These are phyloP conservation scores for Pseudorhiza aurosa DNA, from an alignment of 30 jellyfish, hydroid and myxozoan species.

Conservation along the genomic window DNA sequence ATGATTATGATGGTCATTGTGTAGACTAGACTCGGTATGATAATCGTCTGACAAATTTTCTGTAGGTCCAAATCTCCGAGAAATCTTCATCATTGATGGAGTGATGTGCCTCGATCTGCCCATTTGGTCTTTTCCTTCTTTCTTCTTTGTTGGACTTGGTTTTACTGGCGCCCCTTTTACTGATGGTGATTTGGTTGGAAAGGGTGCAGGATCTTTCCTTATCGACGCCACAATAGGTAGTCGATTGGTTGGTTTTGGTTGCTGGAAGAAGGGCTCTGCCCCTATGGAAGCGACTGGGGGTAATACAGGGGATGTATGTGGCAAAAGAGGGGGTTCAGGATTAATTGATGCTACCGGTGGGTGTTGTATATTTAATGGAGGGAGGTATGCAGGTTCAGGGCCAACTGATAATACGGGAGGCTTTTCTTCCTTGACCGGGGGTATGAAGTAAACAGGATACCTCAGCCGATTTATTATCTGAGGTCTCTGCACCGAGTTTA, in stretches of 20 bases:
- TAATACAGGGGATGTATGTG: not conserved
- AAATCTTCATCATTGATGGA: slow-evolving; percentile 20
- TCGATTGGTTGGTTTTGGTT: slow-evolving; percentile 20
- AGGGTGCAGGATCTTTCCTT: slow-evolving; percentile 48
- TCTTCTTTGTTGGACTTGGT: slow-evolving; percentile 22
- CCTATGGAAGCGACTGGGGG: slow-evolving; percentile 72
- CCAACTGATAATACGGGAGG: slow-evolving; percentile 75
- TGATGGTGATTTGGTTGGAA: slow-evolving; percentile 37
- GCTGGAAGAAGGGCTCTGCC: slow-evolving; percentile 53
- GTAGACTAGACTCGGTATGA: slow-evolving; percentile 36
- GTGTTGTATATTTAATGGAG: slow-evolving; percentile 1
- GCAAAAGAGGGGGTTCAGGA: slow-evolving; percentile 56
- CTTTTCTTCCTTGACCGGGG: slow-evolving; percentile 28
- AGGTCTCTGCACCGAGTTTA: slow-evolving; percentile 20
- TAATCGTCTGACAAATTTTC: not conserved
- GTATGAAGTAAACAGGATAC: slow-evolving; percentile 61
- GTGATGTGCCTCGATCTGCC: slow-evolving; percentile 71
- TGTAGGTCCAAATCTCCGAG: slow-evolving; percentile 15
- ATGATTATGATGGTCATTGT: slow-evolving; percentile 17
- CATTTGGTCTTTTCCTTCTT: slow-evolving; percentile 8
- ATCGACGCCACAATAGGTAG: slow-evolving; percentile 44
- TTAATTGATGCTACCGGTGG: slow-evolving; percentile 72
- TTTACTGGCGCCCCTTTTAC: slow-evolving; percentile 26
- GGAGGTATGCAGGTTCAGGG: slow-evolving; percentile 73
- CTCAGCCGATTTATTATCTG: slow-evolving; percentile 40